A percentile compares a stretch with the other conserved stretches of the same genome.
Conservation (phyloP, 2,797 vertebrate species). For the Sebastes taczanowskii region DNA sequence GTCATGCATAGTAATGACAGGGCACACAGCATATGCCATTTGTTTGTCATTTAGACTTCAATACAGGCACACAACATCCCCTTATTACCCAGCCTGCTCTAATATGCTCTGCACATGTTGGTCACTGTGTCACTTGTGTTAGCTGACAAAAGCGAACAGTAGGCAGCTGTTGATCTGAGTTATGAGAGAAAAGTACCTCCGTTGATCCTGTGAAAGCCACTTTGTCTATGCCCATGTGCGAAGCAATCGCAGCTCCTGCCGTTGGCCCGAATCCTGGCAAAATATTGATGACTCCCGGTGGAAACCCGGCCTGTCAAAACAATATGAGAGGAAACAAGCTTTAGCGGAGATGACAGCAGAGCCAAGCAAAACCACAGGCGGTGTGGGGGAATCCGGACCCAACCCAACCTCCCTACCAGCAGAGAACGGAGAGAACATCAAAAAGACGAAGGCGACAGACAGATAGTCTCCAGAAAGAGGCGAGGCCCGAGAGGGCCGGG, state of each 20-base stretch:
- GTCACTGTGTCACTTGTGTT: constrained; percentile 65
- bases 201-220: constrained; percentile 99
- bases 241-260: constrained; percentile 93
- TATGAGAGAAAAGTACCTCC: constrained; percentile 83
- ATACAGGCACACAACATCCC: constrained; percentile 52
- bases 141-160: constrained; percentile 40
- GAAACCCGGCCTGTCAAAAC: constrained; percentile 96
- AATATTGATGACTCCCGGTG: constrained; percentile 99
- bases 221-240: constrained; percentile 97
- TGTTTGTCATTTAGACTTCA: constrained; percentile 75
- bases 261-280: constrained; percentile 97
- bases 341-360: constrained; percentile 79
- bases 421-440: constrained; percentile 76
- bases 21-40: constrained; percentile 59
- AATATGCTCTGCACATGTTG: constrained; percentile 67
- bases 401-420: constrained; percentile 77
- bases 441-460: constrained; percentile 73
- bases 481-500: constrained; percentile 42
- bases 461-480: constrained; percentile 74
- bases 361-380: constrained; percentile 85
- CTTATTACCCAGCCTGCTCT: constrained; percentile 55
- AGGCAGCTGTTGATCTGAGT: constrained; percentile 50
- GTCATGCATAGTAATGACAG: constrained; percentile 73
- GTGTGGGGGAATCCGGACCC: constrained; percentile 78
- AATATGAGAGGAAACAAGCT: constrained; percentile 83